These are phyloP conservation scores for Bhutanitis thaidina DNA, from an alignment of 2,888 invertebrate genomes.

Conservation along the genomic window DNA sequence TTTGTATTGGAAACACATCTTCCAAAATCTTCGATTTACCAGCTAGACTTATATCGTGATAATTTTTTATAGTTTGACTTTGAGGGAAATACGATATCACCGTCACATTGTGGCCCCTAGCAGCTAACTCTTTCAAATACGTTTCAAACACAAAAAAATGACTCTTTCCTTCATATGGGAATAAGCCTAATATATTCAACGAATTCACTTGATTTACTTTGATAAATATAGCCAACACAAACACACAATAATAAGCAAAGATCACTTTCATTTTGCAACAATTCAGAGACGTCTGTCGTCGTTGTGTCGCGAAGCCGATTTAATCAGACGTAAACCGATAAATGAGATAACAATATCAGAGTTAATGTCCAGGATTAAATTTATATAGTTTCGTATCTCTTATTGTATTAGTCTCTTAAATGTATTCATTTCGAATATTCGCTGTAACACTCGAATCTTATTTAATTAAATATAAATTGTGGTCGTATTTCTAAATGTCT, in stretches of 20 bases:
- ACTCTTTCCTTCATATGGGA: constrained; percentile 83
- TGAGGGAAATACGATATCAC: constrained; percentile 82
- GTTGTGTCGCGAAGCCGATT: background rate
- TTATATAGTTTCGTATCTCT: too few relatives aligned
- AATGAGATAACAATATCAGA: constrained; percentile 5
- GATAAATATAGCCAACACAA: background rate
- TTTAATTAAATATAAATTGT: too few relatives aligned
- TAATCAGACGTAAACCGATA: constrained; percentile 5
- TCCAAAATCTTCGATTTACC: constrained; percentile 37
- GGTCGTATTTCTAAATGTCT: too few relatives aligned
- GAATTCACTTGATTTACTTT: constrained; percentile 23
- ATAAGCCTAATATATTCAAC: constrained; percentile 81
- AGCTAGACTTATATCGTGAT: constrained; percentile 78
- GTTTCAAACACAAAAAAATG: constrained; percentile 83
- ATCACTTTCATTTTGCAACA: constrained; percentile 14
- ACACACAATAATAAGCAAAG: background rate
- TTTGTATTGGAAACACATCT: constrained; percentile 35
- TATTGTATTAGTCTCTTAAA: too few relatives aligned
- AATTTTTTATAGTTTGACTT: constrained; percentile 66
- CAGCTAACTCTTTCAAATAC: constrained; percentile 78
- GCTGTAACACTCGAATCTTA: too few relatives aligned
- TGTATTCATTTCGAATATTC: too few relatives aligned
- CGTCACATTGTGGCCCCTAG: constrained; percentile 83
- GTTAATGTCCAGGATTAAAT: background rate
- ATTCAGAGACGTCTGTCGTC: background rate